Base-by-base conservation (phyloP, 1,140 invertebrate species). In the Philaenus spumarius region DNA sequence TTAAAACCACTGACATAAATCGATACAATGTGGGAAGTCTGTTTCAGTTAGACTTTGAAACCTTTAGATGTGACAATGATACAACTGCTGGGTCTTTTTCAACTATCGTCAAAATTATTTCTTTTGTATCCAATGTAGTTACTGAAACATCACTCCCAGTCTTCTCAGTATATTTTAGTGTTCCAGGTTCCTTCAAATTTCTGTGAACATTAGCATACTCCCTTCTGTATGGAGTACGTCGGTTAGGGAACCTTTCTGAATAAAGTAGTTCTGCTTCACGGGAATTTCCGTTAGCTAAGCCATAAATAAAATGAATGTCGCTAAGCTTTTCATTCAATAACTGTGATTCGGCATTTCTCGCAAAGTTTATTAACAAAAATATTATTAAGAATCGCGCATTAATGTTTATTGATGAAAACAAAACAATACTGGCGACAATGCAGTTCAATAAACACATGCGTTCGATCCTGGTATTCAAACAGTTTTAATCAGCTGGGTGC, bases 41-140 rank as follows among this genome's bases (percentile, higher is more conserved):
- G 7, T 45, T n/a, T 45, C 42, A 7, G 42, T 45, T 45, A 45
- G 42, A 17, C 42, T n/a, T 45, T 45, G 17, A 12, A 45, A 12
- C 17, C 17, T 7, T 45, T 45, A 6, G 7, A 45, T 45, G 7
- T 45, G 17, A 7, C 19, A 45, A 19, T 9, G 17, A 45, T 45
- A 17, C 42, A 45, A 45, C 42, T 45, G 42, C 17, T 45, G 42
- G 42, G 42, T 45, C 42, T 45, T 45, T 19, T 45, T 45, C 42
- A 12, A 45, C 42, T 9, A 19, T 6, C 17, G 42, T 45, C 42
- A 45, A 45, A 45, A 17, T 19, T 45, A 12, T 45, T 45, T 45
- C 42, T 45, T 45, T 12, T 12, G 12, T 45, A 45, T 9, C 19
- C 19, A 45, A 45, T 45, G 42, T 45, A 45, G 7, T 45, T 45